Base-by-base conservation (phyloP, 2,888 invertebrate species). In the Trissolcus brochymenae region DNA sequence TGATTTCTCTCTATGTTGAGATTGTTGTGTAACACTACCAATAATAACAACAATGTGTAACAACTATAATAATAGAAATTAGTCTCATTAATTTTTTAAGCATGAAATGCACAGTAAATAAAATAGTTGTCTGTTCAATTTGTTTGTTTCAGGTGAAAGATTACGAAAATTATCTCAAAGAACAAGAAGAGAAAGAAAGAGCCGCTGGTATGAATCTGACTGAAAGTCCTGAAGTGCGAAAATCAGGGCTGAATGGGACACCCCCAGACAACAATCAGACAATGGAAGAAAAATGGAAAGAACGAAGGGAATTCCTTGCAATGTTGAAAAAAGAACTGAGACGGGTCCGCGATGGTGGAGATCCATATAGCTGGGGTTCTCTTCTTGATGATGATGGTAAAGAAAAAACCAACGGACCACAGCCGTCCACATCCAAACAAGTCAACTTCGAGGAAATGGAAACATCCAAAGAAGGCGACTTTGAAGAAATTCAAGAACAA, bases 281-380 rank as follows among this genome's bases (percentile, higher is more conserved):
- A 0, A 55, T 75, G 6, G 82, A 81, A 57, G 79, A 82, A 11
- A 79, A 64, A 50, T 87, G 87, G 85, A 88, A 87, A 66, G 87
- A 89, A 65, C 84, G 88, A 51, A 81, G 85, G 13, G 87, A 89
- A 60, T 88, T 88, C 43, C 62, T 89, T 55, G 86, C 85, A 6
- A 87, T 88, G 88, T 68, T 89, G 46, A 89, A 87, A 64, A 83
- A 80, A 13, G 89, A 89, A 81, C 80, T 89, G 29, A 81, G 82
- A 49, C 84, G 84, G 62, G 85, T 89, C 19, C 82, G 81, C 0
- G 85, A 88, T 7, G 85, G 87, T n/a, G 86, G 85, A 0, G 85
- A 88, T 61, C 80, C 85, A 0, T 83, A 84, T 55, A 86, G 88
- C 56, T 87, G 87, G 84, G 86, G 87, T 46, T 82, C 86, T 78